phyloP scores from a whole-genome alignment of 92 coral and sea anemone genomes.

The Epizoanthus stellaris region DNA sequence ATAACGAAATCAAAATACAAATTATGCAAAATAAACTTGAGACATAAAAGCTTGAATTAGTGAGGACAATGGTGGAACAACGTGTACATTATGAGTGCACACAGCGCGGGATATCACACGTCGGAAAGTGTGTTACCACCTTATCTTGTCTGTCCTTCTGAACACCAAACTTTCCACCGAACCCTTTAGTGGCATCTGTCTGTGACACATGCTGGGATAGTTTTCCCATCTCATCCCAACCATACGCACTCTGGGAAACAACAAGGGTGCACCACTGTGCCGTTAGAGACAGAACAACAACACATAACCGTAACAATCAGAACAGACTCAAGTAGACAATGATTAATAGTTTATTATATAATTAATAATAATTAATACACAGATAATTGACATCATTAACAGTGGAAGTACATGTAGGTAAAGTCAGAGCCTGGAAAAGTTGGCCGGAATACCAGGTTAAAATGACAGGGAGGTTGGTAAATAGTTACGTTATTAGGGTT shows the following conservation, averaged over 20 bases:
- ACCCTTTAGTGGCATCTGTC: conserved; percentile 88
- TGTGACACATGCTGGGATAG: conserved; percentile 38
- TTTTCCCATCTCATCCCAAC: conserved; percentile 20
- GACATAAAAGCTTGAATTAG: not conserved
- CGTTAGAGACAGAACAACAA: conserved; percentile 1
- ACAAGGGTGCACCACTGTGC: conserved; percentile 11
- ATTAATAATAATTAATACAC: too few species aligned
- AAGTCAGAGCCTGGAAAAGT: too few species aligned
- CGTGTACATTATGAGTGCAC: not conserved
- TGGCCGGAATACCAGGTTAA: too few species aligned
- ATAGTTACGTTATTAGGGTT: too few species aligned
- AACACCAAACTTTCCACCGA: conserved; percentile 97
- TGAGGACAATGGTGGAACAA: not conserved
- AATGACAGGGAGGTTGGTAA: too few species aligned
- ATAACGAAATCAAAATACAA: too few species aligned
- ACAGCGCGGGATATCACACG: not conserved
- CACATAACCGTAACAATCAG: not conserved
- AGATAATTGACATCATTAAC: too few species aligned
- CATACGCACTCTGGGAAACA: conserved; percentile 30
- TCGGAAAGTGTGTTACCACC: conserved; percentile 45
- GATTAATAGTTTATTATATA: not conserved
- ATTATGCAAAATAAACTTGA: too few species aligned
- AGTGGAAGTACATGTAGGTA: too few species aligned
- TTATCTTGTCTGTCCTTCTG: conserved; percentile 92
- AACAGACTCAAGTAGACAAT: not conserved